Conservation (phyloP, 1,140 invertebrate genomes). For the Elysia chlorotica region DNA sequence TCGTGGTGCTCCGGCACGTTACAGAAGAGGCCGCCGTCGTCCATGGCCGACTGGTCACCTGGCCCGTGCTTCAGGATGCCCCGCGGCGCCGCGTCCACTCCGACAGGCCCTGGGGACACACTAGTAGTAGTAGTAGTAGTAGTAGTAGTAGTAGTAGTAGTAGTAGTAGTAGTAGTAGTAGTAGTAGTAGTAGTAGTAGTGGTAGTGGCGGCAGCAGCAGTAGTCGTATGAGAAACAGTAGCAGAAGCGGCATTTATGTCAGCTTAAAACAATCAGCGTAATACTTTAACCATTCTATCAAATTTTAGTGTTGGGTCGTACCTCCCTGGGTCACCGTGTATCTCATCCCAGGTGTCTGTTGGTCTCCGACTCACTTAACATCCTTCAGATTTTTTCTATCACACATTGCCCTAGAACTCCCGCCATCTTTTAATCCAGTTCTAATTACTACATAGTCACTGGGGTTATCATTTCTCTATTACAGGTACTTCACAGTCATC, state of each 20-base stretch:
- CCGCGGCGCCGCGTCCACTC: slow-evolving; percentile 33
- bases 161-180: neutral
- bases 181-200: neutral
- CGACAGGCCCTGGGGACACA: slow-evolving; percentile 22
- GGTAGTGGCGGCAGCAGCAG: neutral
- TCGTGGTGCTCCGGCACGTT: slow-evolving; percentile 60
- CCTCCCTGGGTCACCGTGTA: neutral
- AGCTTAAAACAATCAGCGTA: no score
- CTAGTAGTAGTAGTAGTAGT: neutral
- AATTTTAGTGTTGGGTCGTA: no score
- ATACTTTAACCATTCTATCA: no score
- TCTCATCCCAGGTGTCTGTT: neutral
- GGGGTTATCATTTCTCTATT: no score
- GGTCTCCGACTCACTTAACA: neutral
- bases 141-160: neutral
- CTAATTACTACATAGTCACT: no score
- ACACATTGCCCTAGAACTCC: no score
- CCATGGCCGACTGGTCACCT: slow-evolving; percentile 3
- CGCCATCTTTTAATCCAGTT: no score
- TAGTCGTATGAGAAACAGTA: neutral
- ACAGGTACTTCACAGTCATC: no score
- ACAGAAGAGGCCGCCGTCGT: slow-evolving; percentile 55
- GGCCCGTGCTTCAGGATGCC: slow-evolving; percentile 42
- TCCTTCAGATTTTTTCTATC: neutral
- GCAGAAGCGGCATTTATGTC: no score